Percentiles rank a stretch among this genome's conserved stretches.
phyloP scores from a whole-genome alignment of 2,888 invertebrate genomes.

The Serripes groenlandicus region DNA sequence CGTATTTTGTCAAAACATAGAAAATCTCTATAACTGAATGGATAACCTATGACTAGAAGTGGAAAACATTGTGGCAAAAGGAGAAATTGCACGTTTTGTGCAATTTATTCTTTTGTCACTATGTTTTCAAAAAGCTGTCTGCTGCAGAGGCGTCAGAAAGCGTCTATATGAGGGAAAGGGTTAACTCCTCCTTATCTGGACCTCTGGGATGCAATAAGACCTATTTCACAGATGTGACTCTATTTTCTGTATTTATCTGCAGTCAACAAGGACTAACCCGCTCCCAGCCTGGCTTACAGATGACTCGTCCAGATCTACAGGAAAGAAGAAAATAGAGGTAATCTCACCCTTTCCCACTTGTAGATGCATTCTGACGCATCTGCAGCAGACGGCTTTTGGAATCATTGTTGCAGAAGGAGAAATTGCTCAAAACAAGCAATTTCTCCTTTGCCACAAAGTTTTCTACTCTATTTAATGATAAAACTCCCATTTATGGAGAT shows the following conservation, averaged over 20 bases:
- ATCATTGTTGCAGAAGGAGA: no score
- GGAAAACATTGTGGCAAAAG: background rate
- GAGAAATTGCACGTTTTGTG: background rate
- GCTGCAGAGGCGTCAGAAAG: background rate
- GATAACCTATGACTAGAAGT: no score
- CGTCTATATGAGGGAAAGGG: background rate
- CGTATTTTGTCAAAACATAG: no score
- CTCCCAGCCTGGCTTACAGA: constrained; percentile 81
- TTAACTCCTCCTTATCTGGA: background rate
- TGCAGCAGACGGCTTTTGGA: no score
- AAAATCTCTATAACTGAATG: no score
- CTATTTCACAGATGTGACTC: background rate
- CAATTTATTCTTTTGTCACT: background rate
- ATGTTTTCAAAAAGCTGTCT: background rate
- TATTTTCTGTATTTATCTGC: no score
- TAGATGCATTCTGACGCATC: no score
- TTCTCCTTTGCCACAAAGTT: no score
- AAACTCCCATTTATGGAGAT: no score
- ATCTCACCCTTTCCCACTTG: no score
- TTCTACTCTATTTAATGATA: no score
- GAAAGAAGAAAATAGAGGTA: constrained; percentile 76
- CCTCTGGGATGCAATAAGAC: background rate
- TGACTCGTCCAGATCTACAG: constrained; percentile 64
- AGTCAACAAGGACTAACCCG: constrained; percentile 69
- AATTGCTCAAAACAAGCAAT: no score